Evolutionary conservation across 2,797 vertebrate genomes (phyloP), one percentile per base, ranked within the genome.

Genomic region (Huso huso): DNA sequence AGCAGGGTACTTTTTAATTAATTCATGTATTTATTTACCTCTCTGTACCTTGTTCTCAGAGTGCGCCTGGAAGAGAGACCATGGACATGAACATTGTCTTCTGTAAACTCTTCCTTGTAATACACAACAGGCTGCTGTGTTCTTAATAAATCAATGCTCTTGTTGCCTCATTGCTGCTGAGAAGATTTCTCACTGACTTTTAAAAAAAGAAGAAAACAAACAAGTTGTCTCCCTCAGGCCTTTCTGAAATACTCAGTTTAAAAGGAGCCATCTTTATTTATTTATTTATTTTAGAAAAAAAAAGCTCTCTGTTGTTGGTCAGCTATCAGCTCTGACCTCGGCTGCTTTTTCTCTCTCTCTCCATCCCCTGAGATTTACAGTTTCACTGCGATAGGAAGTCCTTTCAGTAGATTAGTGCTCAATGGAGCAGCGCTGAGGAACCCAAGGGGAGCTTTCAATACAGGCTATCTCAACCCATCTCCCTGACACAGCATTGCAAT

Each of bases 141-240:
- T 68, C 66, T 70, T 70, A 77, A 78, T 79, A 78, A 78, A 83
- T 81, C 77, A 69, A 63, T 59, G 18, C 2, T 64, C 75, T 81
- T 73, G 55, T 79, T 81, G 75, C 77, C 71, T 75, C 75, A 68
- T 70, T 10, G 0, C 0, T 59, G 15, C 0, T 1, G 70, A 65
- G 68, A 73, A 74, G 71, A 77, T 49, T 73, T 57, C 48, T 74
- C 72, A 50, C 66, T 67, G 63, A 75, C 70, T 62, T 55, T 65
- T 61, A 65, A 65, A 58, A 67, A 67, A 61, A 64, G 64, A 49
- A 50, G 59, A 6, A 11, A 65, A 57, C 52, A 48, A 37, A 65
- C 53, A 57, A 65, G 51, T 58, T 74, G 70, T 63, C 52, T 50
- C 1, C 0, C 6, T 0, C 18, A 63, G 37, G 13, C 51, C 61